Evolutionary conservation across 2,888 invertebrate genomes (phyloP).

Genomic region (Idaea biselata): DNA sequence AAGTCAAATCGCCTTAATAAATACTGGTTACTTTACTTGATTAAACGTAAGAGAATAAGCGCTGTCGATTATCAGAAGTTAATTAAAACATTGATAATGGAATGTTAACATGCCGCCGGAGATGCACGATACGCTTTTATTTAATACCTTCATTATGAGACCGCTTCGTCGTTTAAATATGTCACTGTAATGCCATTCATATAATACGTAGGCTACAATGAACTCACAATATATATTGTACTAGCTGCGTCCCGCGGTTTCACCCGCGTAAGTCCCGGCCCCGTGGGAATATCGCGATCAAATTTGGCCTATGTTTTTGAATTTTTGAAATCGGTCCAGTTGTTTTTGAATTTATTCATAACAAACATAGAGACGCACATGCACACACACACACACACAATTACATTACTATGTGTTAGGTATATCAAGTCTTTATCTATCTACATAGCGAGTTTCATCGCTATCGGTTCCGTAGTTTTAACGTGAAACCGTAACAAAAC

Average conservation of each 20-base stretch:
- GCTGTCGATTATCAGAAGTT: constrained; percentile 31
- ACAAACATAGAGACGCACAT: no score
- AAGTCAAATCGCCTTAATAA: not conserved
- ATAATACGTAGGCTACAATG: no score
- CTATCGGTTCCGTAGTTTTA: no score
- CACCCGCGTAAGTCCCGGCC: not conserved
- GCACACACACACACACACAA: no score
- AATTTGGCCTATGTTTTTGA: no score
- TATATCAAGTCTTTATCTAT: no score
- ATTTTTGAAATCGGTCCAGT: no score
- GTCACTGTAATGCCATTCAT: constrained; percentile 5
- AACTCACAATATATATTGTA: not conserved
- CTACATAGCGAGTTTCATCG: no score
- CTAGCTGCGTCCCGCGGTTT: not conserved
- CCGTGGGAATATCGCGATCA: not conserved
- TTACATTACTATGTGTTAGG: no score
- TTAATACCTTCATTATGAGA: constrained; percentile 43
- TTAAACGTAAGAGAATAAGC: constrained; percentile 26
- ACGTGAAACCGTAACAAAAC: no score
- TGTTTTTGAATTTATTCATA: no score
- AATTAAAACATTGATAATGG: constrained; percentile 48
- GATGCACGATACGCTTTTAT: constrained; percentile 33
- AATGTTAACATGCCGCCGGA: constrained; percentile 31
- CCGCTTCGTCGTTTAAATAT: constrained; percentile 26
- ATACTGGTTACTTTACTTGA: constrained; percentile 20